Percentiles rank a stretch among this genome's conserved stretches.
Conservation (phyloP, 1,140 invertebrate genomes). For the Monochamus saltuarius region DNA sequence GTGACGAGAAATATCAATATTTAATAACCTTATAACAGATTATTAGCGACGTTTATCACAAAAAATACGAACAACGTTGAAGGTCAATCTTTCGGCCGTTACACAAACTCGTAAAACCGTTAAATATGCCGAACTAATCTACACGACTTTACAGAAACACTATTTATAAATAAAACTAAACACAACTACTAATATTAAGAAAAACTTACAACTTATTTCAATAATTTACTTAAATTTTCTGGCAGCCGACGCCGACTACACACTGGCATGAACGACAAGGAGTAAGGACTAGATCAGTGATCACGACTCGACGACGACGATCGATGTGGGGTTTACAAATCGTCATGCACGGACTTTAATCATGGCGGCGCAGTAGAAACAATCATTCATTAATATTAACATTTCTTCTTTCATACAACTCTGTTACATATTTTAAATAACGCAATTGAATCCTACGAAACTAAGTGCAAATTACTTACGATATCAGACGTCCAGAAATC, state of each 20-base stretch:
- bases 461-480: too few species aligned
- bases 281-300: conserved; percentile 36
- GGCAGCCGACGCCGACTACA: conserved; percentile 33
- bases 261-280: conserved; percentile 42
- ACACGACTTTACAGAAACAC: conserved; percentile 4
- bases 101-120: conserved; percentile 5
- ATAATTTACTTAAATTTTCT: conserved; percentile 37
- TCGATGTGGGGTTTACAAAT: conserved; percentile 45
- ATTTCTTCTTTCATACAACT: too few species aligned
- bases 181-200: conserved; percentile 16
- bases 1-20: too few species aligned
- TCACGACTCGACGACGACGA: conserved; percentile 41
- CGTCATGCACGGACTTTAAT: conserved; percentile 34
- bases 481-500: too few species aligned
- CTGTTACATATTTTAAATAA: too few species aligned
- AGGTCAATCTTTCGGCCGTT: not conserved
- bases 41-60: too few species aligned
- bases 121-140: conserved; percentile 18
- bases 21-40: too few species aligned
- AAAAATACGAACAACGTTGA: not conserved
- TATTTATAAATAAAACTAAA: not conserved
- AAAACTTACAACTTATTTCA: conserved; percentile 45
- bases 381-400: too few species aligned
- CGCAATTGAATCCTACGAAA: too few species aligned
- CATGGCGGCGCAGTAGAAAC: not conserved